Evolutionary conservation across 2,113 vertebrate species (phyloP).

Genomic region (Microcebus jonahi): DNA sequence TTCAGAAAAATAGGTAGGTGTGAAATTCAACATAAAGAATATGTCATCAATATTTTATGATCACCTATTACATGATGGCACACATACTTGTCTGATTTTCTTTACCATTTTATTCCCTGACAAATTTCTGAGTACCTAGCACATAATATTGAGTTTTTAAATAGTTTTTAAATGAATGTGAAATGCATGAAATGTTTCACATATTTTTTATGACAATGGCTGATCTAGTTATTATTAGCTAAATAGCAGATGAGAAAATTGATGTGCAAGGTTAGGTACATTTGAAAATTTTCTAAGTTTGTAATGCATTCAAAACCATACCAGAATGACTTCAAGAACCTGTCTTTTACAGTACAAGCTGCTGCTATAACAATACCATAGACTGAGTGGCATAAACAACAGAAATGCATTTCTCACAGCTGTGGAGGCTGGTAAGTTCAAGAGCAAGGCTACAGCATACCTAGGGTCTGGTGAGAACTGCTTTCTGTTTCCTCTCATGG

Average conservation of each 20-base stretch:
- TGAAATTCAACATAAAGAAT: neutral
- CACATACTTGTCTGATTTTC: neutral
- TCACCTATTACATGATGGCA: neutral
- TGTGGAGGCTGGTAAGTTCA: too few relatives aligned
- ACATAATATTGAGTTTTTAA: neutral
- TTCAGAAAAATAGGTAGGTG: neutral
- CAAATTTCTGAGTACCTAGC: neutral
- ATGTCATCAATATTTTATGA: neutral
- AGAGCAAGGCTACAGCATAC: neutral
- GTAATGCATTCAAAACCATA: neutral
- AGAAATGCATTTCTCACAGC: too few relatives aligned
- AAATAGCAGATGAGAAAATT: neutral
- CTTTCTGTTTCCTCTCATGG: neutral
- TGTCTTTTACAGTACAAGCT: too few relatives aligned
- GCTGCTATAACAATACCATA: too few relatives aligned
- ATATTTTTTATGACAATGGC: neutral
- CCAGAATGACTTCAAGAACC: neutral
- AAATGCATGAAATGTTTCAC: neutral
- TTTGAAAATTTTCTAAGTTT: neutral
- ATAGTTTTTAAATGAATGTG: neutral
- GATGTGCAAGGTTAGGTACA: neutral
- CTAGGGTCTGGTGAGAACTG: neutral
- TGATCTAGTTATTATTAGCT: neutral
- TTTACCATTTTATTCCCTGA: neutral
- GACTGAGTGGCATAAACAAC: neutral